Percentiles rank a stretch among this genome's conserved stretches.
Conservation (phyloP, 2,113 vertebrate genomes). For the Pogonocichla stellata region DNA sequence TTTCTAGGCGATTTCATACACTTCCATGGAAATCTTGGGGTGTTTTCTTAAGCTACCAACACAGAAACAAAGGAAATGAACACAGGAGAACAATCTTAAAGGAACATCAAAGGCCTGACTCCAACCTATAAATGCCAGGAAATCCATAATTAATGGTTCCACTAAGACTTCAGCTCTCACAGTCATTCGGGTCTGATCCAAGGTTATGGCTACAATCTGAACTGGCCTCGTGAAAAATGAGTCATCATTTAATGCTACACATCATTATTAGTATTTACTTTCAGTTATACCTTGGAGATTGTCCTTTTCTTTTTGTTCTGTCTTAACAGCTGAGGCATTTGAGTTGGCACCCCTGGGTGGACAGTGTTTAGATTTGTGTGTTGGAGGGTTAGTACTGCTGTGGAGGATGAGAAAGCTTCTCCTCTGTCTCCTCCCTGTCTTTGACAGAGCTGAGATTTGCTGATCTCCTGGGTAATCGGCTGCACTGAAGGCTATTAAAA, state of each 20-base stretch:
- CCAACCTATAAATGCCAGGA: constrained; percentile 58
- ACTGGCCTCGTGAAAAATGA: constrained; percentile 25
- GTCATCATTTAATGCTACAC: constrained; percentile 55
- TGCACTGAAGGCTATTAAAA: constrained; percentile 39
- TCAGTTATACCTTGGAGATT: constrained; percentile 33
- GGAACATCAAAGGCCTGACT: constrained; percentile 62
- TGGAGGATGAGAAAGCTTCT: constrained; percentile 17
- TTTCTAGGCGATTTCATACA: constrained; percentile 44
- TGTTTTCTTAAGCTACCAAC: constrained; percentile 68
- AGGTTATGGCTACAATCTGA: constrained; percentile 27
- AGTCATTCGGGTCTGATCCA: background rate
- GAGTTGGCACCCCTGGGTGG: constrained; percentile 9
- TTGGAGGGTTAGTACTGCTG: background rate
- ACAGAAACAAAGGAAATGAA: constrained; percentile 68
- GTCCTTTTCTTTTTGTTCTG: constrained; percentile 25
- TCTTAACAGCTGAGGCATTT: constrained; percentile 37
- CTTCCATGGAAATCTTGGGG: constrained; percentile 46
- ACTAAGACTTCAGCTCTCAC: constrained; percentile 40
- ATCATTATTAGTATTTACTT: constrained; percentile 54
- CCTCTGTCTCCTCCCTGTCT: background rate
- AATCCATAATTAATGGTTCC: constrained; percentile 65
- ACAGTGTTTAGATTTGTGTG: constrained; percentile 15
- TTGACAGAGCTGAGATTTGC: constrained; percentile 51
- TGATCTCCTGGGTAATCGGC: constrained; percentile 18
- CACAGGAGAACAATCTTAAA: constrained; percentile 55